These are phyloP conservation scores for Macrotis lagotis DNA, from an alignment of 2,113 vertebrate genomes.

Conservation along the genomic window DNA sequence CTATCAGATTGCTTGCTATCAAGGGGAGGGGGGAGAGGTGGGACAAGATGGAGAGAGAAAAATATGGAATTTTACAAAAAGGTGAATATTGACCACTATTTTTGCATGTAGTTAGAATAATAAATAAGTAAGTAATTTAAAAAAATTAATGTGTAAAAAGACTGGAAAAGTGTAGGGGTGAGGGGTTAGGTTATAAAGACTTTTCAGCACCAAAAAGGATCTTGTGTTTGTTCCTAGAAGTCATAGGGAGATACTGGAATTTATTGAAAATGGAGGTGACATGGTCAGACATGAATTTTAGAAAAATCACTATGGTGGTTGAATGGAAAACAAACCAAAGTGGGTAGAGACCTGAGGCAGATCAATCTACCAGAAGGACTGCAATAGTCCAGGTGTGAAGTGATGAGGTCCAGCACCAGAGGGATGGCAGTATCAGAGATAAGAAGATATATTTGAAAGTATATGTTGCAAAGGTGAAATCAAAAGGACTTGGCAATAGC, in stretches of 20 bases:
- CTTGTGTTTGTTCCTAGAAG: neutral
- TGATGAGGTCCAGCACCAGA: neutral
- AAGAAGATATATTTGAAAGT: neutral
- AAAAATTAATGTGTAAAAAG: neutral
- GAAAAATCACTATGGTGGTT: neutral
- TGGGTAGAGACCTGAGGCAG: too few species aligned
- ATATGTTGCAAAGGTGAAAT: neutral
- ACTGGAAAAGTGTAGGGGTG: neutral
- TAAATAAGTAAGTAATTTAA: too few species aligned
- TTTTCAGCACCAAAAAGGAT: neutral
- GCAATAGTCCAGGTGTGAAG: neutral
- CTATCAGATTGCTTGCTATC: too few species aligned
- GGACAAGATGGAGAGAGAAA: too few species aligned
- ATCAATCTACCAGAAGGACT: neutral
- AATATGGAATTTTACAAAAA: too few species aligned
- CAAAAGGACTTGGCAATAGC: neutral
- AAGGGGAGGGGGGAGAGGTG: too few species aligned
- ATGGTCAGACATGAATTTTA: neutral
- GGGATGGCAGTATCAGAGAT: neutral
- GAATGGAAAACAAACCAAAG: neutral
- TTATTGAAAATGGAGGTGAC: neutral
- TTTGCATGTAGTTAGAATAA: too few species aligned
- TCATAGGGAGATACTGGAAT: neutral
- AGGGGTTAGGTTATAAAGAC: neutral
- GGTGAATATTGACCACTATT: too few species aligned